A percentile compares a stretch with the other conserved stretches of the same genome.
These are phyloP conservation scores for Pachyuromys duprasi DNA, from an alignment of 2,797 vertebrate species.

Conservation along the genomic window DNA sequence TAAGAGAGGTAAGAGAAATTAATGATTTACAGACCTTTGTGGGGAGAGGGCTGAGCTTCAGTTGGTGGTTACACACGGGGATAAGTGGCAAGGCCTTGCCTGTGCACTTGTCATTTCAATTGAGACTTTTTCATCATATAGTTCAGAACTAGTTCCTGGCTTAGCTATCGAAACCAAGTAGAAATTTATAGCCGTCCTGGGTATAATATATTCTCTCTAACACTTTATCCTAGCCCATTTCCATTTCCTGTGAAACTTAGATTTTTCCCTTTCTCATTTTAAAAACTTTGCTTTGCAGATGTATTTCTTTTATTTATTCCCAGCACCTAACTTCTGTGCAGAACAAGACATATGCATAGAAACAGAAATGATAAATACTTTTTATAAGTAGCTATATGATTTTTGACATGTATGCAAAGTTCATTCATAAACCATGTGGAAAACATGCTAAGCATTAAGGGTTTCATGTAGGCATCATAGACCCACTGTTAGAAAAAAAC, in stretches of 20 bases:
- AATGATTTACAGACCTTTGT: not conserved
- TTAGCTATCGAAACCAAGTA: not conserved
- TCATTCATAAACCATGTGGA: not conserved
- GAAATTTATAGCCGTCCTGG: constrained; percentile 2
- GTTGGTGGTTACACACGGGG: not conserved
- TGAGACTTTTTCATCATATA: constrained; percentile 40
- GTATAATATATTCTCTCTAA: not conserved
- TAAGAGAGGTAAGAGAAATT: not conserved
- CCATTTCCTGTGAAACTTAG: not conserved
- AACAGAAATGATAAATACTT: not conserved
- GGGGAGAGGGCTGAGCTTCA: not conserved
- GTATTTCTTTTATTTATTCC: constrained; percentile 16
- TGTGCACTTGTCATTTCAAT: constrained; percentile 10
- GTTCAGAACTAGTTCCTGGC: constrained; percentile 9
- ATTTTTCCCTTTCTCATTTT: not conserved
- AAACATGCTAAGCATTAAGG: not conserved
- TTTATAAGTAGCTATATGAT: not conserved
- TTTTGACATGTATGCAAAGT: not conserved
- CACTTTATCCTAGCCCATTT: not conserved
- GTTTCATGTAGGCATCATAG: not conserved
- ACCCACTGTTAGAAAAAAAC: not conserved
- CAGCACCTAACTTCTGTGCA: not conserved
- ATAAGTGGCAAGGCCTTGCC: not conserved
- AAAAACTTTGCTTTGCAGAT: constrained; percentile 35
- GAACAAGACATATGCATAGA: not conserved